These are phyloP conservation scores for Pinna nobilis DNA, from an alignment of 1,140 invertebrate species.

Conservation along the genomic window DNA sequence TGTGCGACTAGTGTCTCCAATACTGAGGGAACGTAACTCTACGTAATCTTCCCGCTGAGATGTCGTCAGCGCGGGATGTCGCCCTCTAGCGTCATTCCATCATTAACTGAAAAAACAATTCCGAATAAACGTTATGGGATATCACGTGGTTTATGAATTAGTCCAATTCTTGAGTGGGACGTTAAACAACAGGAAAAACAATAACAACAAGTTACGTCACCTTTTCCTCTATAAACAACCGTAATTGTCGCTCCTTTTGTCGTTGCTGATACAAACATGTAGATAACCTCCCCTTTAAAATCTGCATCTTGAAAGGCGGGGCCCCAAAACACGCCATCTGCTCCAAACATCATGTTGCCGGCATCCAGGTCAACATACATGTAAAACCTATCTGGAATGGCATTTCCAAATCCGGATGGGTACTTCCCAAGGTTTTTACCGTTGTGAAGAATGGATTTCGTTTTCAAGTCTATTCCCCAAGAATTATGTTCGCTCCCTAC, in stretches of 20 bases:
- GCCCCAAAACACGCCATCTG: slow-evolving; percentile 46
- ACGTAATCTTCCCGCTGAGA: no score
- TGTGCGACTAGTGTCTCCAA: no score
- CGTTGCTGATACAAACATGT: slow-evolving; percentile 43
- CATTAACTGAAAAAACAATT: no score
- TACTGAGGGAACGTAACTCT: no score
- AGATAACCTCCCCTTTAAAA: slow-evolving; percentile 29
- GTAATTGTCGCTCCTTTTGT: slow-evolving; percentile 41
- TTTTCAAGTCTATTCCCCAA: slow-evolving; percentile 45
- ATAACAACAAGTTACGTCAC: not conserved
- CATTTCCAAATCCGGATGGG: slow-evolving; percentile 6
- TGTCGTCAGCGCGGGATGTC: no score
- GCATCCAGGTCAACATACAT: slow-evolving; percentile 53
- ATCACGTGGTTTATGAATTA: no score
- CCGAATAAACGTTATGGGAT: no score
- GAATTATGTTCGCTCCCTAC: slow-evolving; percentile 42
- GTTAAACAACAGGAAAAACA: no score
- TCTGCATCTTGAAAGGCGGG: slow-evolving; percentile 34
- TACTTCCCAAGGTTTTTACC: slow-evolving; percentile 20
- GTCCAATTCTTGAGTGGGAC: no score
- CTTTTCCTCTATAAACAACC: slow-evolving; percentile 51
- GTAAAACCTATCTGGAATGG: slow-evolving; percentile 49
- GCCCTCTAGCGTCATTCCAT: no score
- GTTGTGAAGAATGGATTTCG: slow-evolving; percentile 28
- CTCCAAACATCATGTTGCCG: slow-evolving; percentile 41